Percentiles rank a stretch among this genome's conserved stretches.
These are phyloP conservation scores for Carollia perspicillata DNA, from an alignment of 2,113 vertebrate species.

Conservation along the genomic window DNA sequence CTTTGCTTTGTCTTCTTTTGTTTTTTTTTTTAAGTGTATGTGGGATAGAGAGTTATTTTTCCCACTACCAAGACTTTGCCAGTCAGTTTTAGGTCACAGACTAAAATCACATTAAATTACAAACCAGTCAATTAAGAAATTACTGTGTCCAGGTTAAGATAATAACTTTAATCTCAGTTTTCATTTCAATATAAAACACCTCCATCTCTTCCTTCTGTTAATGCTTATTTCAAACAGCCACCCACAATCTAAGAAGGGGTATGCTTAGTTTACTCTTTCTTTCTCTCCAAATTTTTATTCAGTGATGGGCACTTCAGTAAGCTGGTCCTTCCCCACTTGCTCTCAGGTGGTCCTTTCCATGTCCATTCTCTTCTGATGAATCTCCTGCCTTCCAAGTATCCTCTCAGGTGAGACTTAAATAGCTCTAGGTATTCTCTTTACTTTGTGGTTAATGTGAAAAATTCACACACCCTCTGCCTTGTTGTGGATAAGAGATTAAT, in stretches of 20 bases:
- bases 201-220: neutral
- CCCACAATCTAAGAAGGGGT: neutral
- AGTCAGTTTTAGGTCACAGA: neutral
- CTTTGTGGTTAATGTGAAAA: neutral
- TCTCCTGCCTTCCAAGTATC: neutral
- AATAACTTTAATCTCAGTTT: constrained; percentile 24
- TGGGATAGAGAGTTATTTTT: neutral
- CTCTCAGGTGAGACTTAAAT: neutral
- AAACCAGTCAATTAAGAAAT: neutral
- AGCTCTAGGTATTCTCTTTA: neutral
- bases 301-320: neutral
- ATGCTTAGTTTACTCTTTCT: neutral
- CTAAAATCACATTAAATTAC: constrained; percentile 19
- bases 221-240: neutral
- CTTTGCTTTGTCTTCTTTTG: neutral
- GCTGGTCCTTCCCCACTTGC: neutral
- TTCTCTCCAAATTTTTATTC: neutral
- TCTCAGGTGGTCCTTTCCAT: neutral
- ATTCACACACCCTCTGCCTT: neutral
- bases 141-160: neutral
- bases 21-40: neutral
- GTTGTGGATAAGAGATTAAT: neutral
- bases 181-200: neutral
- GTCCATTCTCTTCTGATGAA: neutral
- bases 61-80: neutral